Percentiles rank a stretch among this genome's conserved stretches.
phyloP scores from a whole-genome alignment of 2,888 invertebrate species.

The Bombylius discolor region DNA sequence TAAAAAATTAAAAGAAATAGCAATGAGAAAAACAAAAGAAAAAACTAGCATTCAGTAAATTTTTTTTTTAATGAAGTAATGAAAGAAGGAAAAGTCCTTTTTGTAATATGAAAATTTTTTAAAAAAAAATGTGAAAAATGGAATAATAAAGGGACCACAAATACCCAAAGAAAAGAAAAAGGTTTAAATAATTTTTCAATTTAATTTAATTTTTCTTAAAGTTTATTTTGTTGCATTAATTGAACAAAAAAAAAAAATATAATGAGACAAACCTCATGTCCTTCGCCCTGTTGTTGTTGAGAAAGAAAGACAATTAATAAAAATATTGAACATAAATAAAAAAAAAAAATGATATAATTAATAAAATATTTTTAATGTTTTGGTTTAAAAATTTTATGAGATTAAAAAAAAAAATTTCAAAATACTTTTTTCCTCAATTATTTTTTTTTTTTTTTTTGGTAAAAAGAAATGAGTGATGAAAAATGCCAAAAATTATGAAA shows the following conservation, averaged over 20 bases:
- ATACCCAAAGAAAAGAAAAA: conserved; percentile 1
- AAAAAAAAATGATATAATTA: background rate
- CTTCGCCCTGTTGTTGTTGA: conserved; percentile 27
- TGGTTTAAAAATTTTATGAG: background rate
- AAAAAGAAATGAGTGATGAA: no score
- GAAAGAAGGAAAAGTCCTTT: no score
- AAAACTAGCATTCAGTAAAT: background rate
- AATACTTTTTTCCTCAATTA: background rate
- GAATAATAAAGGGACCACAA: background rate
- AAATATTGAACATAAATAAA: background rate
- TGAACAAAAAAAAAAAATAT: conserved; percentile 18
- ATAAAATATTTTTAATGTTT: background rate
- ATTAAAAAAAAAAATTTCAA: conserved; percentile 22
- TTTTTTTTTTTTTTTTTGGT: no score
- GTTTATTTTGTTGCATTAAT: background rate
- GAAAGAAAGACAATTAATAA: conserved; percentile 8
- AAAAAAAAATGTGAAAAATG: no score
- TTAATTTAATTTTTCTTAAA: no score
- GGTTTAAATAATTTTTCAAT: background rate
- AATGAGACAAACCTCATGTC: conserved; percentile 49
- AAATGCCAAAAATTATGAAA: background rate
- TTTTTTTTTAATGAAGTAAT: background rate
- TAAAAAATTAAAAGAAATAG: background rate
- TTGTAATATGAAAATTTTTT: no score
- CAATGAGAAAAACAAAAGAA: no score